Conservation (phyloP, 2,888 invertebrate genomes). For the Hetaerina titia region DNA sequence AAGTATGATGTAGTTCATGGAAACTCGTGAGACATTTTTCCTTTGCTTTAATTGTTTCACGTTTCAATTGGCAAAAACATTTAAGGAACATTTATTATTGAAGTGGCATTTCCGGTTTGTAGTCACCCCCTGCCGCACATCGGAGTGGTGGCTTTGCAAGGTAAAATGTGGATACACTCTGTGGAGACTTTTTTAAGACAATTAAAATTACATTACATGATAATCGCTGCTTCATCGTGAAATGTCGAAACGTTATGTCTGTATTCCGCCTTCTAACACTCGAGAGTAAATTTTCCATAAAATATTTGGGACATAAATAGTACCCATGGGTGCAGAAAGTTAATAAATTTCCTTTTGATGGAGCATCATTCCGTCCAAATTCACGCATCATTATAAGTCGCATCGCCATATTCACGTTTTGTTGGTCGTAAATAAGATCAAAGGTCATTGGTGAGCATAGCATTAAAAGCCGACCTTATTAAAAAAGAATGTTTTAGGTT, state of each 20-base stretch:
- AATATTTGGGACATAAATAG: neutral
- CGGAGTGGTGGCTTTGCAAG: too few relatives aligned
- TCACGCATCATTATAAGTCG: neutral
- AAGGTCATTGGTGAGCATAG: neutral
- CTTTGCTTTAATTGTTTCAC: too few relatives aligned
- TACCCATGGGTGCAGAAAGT: neutral
- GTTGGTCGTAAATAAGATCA: neutral
- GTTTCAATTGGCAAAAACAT: too few relatives aligned
- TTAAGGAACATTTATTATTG: too few relatives aligned
- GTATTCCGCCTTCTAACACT: neutral
- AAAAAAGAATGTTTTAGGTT: neutral
- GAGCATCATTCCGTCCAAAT: neutral
- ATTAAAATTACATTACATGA: neutral
- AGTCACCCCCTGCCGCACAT: too few relatives aligned
- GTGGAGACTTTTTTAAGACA: neutral
- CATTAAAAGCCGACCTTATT: neutral
- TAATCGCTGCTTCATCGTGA: neutral
- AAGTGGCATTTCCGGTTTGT: too few relatives aligned
- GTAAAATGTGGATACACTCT: neutral
- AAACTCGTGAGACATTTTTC: too few relatives aligned
- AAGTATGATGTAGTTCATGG: too few relatives aligned
- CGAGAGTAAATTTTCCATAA: neutral
- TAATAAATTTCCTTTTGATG: neutral
- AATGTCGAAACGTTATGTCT: neutral
- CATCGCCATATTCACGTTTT: constrained; percentile 1